A percentile compares a stretch with the other conserved stretches of the same genome.
Evolutionary conservation across 2,113 vertebrate genomes (phyloP).

Genomic region (Lota lota): DNA sequence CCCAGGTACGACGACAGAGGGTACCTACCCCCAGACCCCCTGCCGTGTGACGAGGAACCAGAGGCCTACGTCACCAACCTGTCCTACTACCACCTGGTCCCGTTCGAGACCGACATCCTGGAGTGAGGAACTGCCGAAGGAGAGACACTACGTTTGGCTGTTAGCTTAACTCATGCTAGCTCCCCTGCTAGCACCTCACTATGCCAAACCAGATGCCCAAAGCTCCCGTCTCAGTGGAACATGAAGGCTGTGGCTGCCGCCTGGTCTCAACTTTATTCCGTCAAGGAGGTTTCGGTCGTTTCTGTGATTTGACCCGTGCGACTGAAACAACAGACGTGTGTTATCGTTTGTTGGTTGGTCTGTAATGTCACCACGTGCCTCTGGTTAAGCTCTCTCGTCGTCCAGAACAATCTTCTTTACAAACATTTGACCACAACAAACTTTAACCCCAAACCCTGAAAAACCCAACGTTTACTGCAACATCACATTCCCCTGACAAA

Average conservation of each 20-base stretch:
- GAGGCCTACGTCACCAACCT: constrained; percentile 94
- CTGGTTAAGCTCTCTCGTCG: background rate
- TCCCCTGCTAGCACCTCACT: background rate
- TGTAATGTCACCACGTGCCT: background rate
- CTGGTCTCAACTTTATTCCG: too few species aligned
- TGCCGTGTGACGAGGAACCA: constrained; percentile 84
- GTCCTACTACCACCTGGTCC: constrained; percentile 95
- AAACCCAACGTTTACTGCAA: too few species aligned
- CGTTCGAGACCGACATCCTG: constrained; percentile 95
- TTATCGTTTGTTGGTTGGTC: too few species aligned
- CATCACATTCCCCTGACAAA: too few species aligned
- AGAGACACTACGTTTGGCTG: background rate
- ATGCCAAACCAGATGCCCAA: background rate
- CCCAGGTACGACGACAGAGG: constrained; percentile 86
- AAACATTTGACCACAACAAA: too few species aligned
- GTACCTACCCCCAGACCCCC: constrained; percentile 74
- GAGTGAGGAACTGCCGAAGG: constrained; percentile 74
- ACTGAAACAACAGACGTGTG: too few species aligned
- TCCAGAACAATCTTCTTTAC: too few species aligned
- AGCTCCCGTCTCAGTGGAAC: background rate
- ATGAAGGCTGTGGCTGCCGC: too few species aligned
- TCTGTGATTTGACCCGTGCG: too few species aligned
- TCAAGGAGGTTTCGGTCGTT: too few species aligned
- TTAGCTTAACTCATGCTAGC: too few species aligned
- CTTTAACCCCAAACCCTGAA: too few species aligned